These are phyloP conservation scores for Labeo catla DNA, from an alignment of 2,113 vertebrate genomes.

Conservation along the genomic window DNA sequence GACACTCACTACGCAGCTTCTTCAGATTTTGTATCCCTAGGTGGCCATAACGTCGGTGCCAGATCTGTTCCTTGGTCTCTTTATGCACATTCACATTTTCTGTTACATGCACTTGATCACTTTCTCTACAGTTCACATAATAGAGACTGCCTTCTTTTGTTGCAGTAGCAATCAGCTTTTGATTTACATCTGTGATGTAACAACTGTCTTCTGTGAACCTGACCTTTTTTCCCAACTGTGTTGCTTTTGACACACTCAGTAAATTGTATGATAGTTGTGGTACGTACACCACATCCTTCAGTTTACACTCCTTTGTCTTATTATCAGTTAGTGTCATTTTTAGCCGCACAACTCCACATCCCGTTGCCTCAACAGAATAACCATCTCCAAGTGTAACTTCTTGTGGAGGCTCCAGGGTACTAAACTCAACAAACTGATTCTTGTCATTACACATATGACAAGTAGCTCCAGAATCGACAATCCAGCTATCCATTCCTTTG, in stretches of 20 bases:
- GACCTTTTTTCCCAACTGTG: neutral
- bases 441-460: neutral
- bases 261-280: neutral
- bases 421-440: neutral
- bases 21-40: neutral
- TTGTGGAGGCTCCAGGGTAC: neutral
- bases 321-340: neutral
- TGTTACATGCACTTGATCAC: neutral
- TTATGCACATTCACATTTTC: neutral
- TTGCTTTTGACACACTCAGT: neutral
- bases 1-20: neutral
- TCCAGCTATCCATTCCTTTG: neutral
- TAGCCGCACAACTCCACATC: neutral
- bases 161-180: conserved; percentile 4
- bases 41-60: neutral
- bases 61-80: neutral
- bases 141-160: neutral
- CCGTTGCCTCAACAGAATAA: neutral
- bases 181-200: neutral
- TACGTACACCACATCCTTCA: neutral
- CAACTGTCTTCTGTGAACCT: neutral
- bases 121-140: neutral
- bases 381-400: neutral
- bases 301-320: neutral
- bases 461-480: neutral